Conservation (phyloP, 2,888 invertebrate species). For the Pachycephus smyrnensis region DNA sequence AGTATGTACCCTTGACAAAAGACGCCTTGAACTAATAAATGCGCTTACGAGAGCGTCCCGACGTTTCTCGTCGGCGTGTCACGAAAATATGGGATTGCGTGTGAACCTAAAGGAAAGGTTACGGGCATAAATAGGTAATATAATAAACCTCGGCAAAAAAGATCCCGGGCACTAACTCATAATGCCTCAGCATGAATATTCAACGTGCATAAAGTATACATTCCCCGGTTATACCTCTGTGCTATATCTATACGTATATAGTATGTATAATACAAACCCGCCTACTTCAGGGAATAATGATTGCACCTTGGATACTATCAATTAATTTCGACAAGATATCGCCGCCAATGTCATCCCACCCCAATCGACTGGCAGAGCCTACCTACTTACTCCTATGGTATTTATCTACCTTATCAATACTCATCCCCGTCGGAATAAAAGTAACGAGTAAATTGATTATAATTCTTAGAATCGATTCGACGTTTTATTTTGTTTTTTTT, state of each 20-base stretch:
- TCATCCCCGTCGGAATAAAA: not conserved
- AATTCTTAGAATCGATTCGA: not conserved
- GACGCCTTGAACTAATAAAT: not conserved
- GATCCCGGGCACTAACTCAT: constrained; percentile 32
- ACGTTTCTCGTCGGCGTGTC: not conserved
- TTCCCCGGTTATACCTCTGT: constrained; percentile 18
- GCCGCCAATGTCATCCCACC: constrained; percentile 7
- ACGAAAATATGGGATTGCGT: constrained; percentile 25
- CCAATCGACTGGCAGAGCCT: not conserved
- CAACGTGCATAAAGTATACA: constrained; percentile 43
- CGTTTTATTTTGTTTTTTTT: too few relatives aligned
- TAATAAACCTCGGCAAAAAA: constrained; percentile 39
- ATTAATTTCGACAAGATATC: constrained; percentile 34
- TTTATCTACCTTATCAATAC: not conserved
- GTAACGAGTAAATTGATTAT: not conserved
- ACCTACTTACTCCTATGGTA: not conserved
- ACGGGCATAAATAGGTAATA: constrained; percentile 46
- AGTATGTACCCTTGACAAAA: not conserved
- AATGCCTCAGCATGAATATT: constrained; percentile 44
- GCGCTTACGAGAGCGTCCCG: constrained; percentile 5
- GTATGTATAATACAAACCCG: constrained; percentile 12
- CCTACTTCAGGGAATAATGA: constrained; percentile 28
- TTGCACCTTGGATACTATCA: constrained; percentile 36
- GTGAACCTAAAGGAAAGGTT: constrained; percentile 38
- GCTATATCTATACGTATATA: constrained; percentile 18